Evolutionary conservation across 2,888 invertebrate species (phyloP).

Genomic region (Venustoraphidia nigricollis): DNA sequence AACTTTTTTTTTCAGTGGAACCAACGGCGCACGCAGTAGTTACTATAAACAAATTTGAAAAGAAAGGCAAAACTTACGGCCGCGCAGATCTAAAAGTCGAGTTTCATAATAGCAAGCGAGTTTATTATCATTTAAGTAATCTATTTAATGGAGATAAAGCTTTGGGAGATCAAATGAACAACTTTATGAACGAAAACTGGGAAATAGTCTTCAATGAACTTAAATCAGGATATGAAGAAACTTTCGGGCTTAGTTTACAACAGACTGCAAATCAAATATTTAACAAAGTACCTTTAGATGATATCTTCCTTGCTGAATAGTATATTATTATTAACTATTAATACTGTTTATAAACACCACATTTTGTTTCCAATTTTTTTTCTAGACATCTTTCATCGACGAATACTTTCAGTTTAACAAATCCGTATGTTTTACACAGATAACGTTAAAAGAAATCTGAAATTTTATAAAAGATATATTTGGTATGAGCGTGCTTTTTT

Average conservation of each 20-base stretch:
- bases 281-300: constrained; percentile 44
- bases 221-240: constrained; percentile 44
- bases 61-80: constrained; percentile 41
- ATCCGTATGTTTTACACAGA: too few relatives aligned
- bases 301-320: constrained; percentile 34
- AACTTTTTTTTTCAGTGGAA: too few relatives aligned
- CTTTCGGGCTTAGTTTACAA: constrained; percentile 42
- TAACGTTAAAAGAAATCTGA: too few relatives aligned
- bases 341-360: too few relatives aligned
- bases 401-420: too few relatives aligned
- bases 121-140: constrained; percentile 42
- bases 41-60: constrained; percentile 30
- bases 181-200: constrained; percentile 48
- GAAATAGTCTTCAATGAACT: constrained; percentile 49
- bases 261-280: constrained; percentile 47
- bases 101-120: constrained; percentile 35
- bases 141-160: constrained; percentile 44
- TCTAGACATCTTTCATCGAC: too few relatives aligned
- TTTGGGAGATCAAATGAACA: constrained; percentile 47
- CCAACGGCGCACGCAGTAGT: too few relatives aligned
- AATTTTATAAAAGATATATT: too few relatives aligned
- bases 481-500: too few relatives aligned
- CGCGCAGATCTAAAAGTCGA: constrained; percentile 41
- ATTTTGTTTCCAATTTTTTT: too few relatives aligned
- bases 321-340: not conserved